Evolutionary conservation across 2,888 invertebrate genomes (phyloP).

Genomic region (Boloria euphrosyne): DNA sequence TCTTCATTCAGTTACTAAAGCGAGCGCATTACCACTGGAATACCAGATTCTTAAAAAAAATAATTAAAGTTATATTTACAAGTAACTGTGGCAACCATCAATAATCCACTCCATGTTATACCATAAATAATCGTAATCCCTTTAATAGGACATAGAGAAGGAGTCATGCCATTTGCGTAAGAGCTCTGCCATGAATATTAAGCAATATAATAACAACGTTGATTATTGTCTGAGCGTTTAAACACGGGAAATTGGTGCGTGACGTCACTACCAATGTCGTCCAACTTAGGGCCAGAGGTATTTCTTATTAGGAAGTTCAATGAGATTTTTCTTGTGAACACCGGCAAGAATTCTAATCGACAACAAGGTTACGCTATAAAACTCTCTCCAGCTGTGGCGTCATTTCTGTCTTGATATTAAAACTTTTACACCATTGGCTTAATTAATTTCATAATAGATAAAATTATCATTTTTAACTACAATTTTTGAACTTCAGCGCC

Average conservation of each 20-base stretch:
- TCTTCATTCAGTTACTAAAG: too few relatives aligned
- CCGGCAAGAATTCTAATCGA: constrained; percentile 58
- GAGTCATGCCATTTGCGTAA: constrained; percentile 47
- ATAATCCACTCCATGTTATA: constrained; percentile 32
- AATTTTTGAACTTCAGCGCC: too few relatives aligned
- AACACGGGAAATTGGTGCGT: constrained; percentile 65
- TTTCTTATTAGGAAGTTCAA: constrained; percentile 63
- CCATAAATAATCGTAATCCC: constrained; percentile 53
- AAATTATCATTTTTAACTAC: too few relatives aligned
- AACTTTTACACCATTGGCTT: not conserved
- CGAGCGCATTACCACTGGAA: too few relatives aligned
- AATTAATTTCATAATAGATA: not conserved
- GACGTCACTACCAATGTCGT: constrained; percentile 54
- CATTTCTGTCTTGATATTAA: constrained; percentile 1
- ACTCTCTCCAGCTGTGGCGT: constrained; percentile 20
- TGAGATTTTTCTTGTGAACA: constrained; percentile 57
- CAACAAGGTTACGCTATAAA: constrained; percentile 40
- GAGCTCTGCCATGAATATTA: constrained; percentile 58
- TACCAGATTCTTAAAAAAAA: too few relatives aligned
- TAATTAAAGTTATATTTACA: too few relatives aligned
- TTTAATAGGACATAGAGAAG: constrained; percentile 44
- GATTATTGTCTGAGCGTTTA: constrained; percentile 71
- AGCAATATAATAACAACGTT: constrained; percentile 63
- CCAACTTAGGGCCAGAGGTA: constrained; percentile 36
- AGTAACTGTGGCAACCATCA: constrained; percentile 7